These are phyloP conservation scores for Brachyhypopomus occidentalis DNA, from an alignment of 2,113 vertebrate genomes.

Conservation along the genomic window DNA sequence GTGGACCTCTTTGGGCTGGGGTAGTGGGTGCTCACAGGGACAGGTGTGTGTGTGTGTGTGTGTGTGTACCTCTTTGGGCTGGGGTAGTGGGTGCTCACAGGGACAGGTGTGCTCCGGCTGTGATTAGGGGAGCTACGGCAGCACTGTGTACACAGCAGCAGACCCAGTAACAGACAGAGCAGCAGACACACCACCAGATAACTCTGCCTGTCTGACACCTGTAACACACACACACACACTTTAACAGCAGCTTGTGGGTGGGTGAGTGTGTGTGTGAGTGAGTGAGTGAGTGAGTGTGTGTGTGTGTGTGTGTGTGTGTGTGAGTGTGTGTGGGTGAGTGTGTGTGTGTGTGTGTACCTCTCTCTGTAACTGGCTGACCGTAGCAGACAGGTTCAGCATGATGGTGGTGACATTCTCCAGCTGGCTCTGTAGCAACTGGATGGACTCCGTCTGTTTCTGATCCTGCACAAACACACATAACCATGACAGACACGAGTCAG, in stretches of 20 bases:
- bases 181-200: slow-evolving; percentile 89
- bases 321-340: neutral
- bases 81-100: slow-evolving; percentile 92
- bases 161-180: slow-evolving; percentile 84
- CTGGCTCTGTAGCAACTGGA: slow-evolving; percentile 90
- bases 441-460: slow-evolving; percentile 94
- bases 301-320: neutral
- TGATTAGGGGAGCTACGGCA: slow-evolving; percentile 78
- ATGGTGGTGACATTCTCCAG: slow-evolving; percentile 90
- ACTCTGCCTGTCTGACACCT: slow-evolving; percentile 91
- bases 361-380: slow-evolving; percentile 82
- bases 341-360: slow-evolving; percentile 77
- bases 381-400: slow-evolving; percentile 85
- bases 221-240: neutral
- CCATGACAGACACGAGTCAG: neutral
- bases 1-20: neutral
- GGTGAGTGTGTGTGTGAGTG: too few species aligned
- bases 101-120: slow-evolving; percentile 74
- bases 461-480: slow-evolving; percentile 77
- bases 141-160: slow-evolving; percentile 89
- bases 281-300: too few species aligned
- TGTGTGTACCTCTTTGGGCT: slow-evolving; percentile 88
- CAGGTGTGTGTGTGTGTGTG: slow-evolving; percentile 25
- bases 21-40: neutral
- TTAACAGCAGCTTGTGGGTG: too few species aligned